Evolutionary conservation across 2,888 invertebrate genomes (phyloP).

Genomic region (Cryptophagus acutangulus): DNA sequence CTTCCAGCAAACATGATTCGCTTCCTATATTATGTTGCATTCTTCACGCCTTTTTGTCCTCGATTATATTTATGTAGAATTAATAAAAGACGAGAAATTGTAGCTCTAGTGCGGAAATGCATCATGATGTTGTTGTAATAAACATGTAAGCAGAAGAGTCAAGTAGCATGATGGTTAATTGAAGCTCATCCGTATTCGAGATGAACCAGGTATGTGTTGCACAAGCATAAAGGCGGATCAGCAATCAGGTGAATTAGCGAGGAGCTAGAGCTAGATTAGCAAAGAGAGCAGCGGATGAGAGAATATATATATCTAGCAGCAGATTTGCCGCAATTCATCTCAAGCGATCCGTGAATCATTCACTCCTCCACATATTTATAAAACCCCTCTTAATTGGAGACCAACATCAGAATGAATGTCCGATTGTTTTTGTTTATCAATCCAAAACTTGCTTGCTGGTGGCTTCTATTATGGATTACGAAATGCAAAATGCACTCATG

Average conservation of each 20-base stretch:
- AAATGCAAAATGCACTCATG: too few relatives aligned
- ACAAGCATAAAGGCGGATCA: conserved; percentile 45
- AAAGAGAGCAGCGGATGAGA: conserved; percentile 43
- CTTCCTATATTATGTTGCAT: too few relatives aligned
- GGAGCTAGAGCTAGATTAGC: conserved; percentile 36
- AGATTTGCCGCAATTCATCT: conserved; percentile 39
- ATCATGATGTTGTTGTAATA: too few relatives aligned
- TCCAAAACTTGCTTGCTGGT: too few relatives aligned
- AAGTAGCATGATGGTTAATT: conserved; percentile 45
- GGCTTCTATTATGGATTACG: too few relatives aligned
- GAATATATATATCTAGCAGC: conserved; percentile 27
- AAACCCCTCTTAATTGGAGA: conserved; percentile 27
- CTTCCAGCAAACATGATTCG: too few relatives aligned
- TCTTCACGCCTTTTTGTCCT: too few relatives aligned
- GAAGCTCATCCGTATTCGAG: conserved; percentile 42
- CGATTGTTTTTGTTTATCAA: conserved; percentile 7
- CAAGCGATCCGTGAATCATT: conserved; percentile 41
- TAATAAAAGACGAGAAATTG: too few relatives aligned
- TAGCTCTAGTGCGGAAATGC: too few relatives aligned
- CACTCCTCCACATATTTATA: conserved; percentile 34
- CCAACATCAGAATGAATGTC: neutral
- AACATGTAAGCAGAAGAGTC: too few relatives aligned
- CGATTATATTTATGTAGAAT: too few relatives aligned
- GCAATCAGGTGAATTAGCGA: conserved; percentile 45
- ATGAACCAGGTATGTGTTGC: conserved; percentile 36